Conservation (phyloP, 2,888 invertebrate species). For the Caenorhabditis virilis region DNA sequence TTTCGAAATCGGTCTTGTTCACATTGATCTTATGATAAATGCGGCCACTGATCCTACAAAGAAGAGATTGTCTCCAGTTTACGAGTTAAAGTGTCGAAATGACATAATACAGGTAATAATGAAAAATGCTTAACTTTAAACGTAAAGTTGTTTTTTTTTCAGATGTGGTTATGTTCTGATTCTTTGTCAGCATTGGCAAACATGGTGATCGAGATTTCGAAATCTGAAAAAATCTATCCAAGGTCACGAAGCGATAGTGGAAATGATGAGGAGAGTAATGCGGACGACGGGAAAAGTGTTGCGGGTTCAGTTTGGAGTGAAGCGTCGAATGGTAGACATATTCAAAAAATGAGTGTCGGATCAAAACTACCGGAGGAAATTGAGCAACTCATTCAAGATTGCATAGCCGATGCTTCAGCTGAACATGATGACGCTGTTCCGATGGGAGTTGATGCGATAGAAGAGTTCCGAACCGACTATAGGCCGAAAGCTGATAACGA, state of each 20-base stretch:
- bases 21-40: conserved; percentile 27
- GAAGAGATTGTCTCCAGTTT: conserved; percentile 36
- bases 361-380: conserved; percentile 17
- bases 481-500: background rate
- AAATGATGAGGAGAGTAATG: conserved; percentile 7
- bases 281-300: conserved; percentile 20
- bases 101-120: conserved; percentile 27
- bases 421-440: conserved; percentile 31
- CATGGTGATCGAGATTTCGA: conserved; percentile 49
- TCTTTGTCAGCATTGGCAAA: conserved; percentile 58
- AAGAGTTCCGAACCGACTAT: conserved; percentile 32
- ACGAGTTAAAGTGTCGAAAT: conserved; percentile 45
- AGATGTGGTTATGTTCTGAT: conserved; percentile 65
- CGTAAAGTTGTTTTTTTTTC: conserved; percentile 8
- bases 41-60: conserved; percentile 24
- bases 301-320: conserved; percentile 37
- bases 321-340: conserved; percentile 19
- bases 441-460: conserved; percentile 40
- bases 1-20: conserved; percentile 47
- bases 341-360: conserved; percentile 14
- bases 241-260: background rate
- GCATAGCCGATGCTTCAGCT: conserved; percentile 49
- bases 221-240: conserved; percentile 41
- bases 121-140: background rate
- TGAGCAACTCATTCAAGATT: conserved; percentile 16